Conservation (phyloP, 2,797 vertebrate species). For the Erpetoichthys calabaricus region DNA sequence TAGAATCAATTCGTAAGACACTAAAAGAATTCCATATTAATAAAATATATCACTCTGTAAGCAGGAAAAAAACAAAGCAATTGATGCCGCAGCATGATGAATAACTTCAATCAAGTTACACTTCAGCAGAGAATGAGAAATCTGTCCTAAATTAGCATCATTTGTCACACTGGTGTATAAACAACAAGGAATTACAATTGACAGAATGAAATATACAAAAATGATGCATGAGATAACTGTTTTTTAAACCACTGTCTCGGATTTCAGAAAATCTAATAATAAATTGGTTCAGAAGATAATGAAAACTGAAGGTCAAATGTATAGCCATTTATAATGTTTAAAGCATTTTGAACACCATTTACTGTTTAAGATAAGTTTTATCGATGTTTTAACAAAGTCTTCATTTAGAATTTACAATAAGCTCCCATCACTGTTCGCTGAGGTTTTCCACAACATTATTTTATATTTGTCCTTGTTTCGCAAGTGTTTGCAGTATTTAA, state of each 20-base stretch:
- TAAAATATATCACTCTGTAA: no score
- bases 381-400: no score
- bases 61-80: constrained; percentile 24
- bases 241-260: constrained; percentile 16
- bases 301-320: constrained; percentile 28
- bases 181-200: constrained; percentile 27
- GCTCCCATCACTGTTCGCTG: no score
- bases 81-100: constrained; percentile 24
- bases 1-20: no score
- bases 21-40: no score
- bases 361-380: no score
- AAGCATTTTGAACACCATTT: no score
- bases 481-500: no score
- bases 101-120: constrained; percentile 30
- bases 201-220: constrained; percentile 17
- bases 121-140: constrained; percentile 21
- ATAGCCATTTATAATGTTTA: constrained; percentile 1
- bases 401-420: no score
- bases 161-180: constrained; percentile 29
- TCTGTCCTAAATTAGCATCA: constrained; percentile 22
- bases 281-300: constrained; percentile 14
- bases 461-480: no score
- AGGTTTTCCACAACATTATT: no score
- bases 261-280: constrained; percentile 15
- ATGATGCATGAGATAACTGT: constrained; percentile 23